These are phyloP conservation scores for Cryptoleucopteryx plumbea DNA, from an alignment of 2,113 vertebrate species.

Conservation along the genomic window DNA sequence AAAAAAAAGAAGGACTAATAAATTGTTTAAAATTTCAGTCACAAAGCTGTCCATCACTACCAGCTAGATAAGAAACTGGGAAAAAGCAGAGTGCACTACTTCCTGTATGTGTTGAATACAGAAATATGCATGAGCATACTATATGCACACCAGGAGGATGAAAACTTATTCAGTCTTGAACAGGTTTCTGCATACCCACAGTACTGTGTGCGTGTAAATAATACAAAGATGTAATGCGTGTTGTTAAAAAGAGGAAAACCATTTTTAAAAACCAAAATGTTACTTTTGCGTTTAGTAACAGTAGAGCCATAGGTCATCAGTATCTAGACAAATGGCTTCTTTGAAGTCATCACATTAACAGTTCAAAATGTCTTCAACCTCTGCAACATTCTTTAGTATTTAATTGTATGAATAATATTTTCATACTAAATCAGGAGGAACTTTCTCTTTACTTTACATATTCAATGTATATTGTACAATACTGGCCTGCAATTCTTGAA, in stretches of 20 bases:
- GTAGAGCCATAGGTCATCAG: neutral
- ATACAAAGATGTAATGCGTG: neutral
- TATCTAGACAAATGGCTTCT: neutral
- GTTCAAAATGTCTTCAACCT: neutral
- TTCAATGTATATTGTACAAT: neutral
- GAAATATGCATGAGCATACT: neutral
- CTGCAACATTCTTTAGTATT: neutral
- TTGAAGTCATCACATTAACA: neutral
- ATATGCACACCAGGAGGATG: neutral
- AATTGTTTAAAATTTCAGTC: neutral
- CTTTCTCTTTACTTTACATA: neutral
- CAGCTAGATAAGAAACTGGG: neutral
- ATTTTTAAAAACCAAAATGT: neutral
- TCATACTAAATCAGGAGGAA: neutral
- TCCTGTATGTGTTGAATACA: neutral
- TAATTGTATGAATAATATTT: neutral
- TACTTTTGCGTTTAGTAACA: neutral
- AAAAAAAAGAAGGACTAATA: neutral
- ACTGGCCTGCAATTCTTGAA: slow-evolving; percentile 91
- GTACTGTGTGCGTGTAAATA: neutral
- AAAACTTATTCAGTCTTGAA: neutral
- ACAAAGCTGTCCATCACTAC: neutral
- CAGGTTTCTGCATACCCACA: neutral
- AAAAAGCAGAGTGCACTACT: neutral
- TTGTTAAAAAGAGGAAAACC: neutral